These are phyloP conservation scores for Rhinichthys osculus DNA, from an alignment of 2,797 vertebrate genomes.

Conservation along the genomic window DNA sequence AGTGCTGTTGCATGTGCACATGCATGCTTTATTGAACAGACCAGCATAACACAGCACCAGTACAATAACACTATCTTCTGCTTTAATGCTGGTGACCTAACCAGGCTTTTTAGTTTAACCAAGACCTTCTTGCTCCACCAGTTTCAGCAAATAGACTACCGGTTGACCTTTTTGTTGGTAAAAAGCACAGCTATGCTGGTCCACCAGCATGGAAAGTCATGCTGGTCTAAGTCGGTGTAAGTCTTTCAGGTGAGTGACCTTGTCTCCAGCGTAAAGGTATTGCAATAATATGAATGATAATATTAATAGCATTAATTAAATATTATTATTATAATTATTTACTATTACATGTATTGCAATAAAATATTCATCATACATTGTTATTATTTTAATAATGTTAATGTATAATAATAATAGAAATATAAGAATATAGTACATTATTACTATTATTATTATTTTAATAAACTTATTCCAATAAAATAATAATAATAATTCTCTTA, in stretches of 20 bases:
- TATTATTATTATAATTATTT: neutral
- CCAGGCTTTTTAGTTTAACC: neutral
- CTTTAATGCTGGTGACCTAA: neutral
- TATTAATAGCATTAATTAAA: neutral
- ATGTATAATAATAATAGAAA: neutral
- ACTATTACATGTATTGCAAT: neutral
- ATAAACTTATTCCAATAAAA: neutral
- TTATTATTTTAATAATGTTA: neutral
- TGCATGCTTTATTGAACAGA: neutral
- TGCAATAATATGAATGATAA: neutral
- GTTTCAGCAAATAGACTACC: neutral
- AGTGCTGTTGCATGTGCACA: neutral
- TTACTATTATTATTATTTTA: neutral
- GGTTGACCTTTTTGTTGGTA: neutral
- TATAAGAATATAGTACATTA: neutral
- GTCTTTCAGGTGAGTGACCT: neutral
- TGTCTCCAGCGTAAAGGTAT: neutral
- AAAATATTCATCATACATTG: neutral
- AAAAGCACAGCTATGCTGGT: neutral
- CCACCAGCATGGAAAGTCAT: neutral
- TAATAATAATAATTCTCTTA: neutral
- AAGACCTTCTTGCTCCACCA: neutral
- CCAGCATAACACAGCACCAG: neutral
- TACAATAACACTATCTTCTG: neutral
- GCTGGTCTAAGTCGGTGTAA: neutral